Evolutionary conservation across 1,140 invertebrate genomes (phyloP).

Genomic region (Bombus picipes): DNA sequence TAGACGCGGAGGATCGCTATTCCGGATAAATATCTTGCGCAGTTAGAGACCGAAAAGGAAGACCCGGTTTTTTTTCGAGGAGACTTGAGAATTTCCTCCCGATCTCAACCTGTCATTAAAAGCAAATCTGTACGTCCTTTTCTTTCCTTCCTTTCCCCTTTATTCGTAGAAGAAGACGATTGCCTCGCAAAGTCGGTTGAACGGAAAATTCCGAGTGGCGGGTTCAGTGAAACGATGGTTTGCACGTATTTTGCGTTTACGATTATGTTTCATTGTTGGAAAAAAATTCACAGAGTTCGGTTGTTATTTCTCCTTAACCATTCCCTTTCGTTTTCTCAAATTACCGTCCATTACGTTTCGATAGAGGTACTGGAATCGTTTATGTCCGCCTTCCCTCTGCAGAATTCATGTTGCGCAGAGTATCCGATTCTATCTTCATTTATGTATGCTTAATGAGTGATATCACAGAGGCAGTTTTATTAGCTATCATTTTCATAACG

Average conservation of each 20-base stretch:
- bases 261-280: slow-evolving; percentile 39
- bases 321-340: not conserved
- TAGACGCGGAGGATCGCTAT: slow-evolving; percentile 9
- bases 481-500: slow-evolving; percentile 5
- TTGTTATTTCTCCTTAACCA: not conserved
- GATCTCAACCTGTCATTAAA: not conserved
- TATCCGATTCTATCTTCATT: not conserved
- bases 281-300: slow-evolving; percentile 11
- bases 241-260: slow-evolving; percentile 55
- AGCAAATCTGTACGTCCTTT: not conserved
- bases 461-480: not conserved
- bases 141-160: not conserved
- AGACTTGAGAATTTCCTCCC: slow-evolving; percentile 6
- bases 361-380: not conserved
- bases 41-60: not conserved
- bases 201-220: slow-evolving; percentile 18
- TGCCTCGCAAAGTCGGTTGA: not conserved
- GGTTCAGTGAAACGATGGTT: slow-evolving; percentile 34
- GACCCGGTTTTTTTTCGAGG: not conserved
- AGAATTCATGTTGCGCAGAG: not conserved
- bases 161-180: not conserved
- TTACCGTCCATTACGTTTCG: slow-evolving; percentile 1
- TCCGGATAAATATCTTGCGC: slow-evolving; percentile 16
- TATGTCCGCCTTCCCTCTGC: not conserved
- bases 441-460: not conserved